Base-by-base conservation (phyloP, 2,113 vertebrate genomes). In the Odocoileus hemionus region DNA sequence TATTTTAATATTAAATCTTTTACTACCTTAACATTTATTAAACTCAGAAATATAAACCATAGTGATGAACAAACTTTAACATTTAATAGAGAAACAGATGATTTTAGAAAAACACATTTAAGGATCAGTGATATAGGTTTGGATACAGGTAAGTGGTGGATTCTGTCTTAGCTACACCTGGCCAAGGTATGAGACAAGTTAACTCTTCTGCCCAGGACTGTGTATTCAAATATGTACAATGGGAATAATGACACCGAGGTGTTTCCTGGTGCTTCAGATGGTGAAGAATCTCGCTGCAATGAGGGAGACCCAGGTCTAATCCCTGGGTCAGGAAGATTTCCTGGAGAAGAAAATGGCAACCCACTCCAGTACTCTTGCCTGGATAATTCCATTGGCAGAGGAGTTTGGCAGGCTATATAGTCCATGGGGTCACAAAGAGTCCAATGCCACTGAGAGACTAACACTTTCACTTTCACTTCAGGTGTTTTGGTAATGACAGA, bases 41-140 rank as follows among this genome's bases (percentile, higher is more conserved):
- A 96, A 64, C 55, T 74, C 12, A 84, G 43, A 91, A 90, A 96
- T 83, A 87, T 25, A 94, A 95, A 87, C 67, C 14, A 90, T 16
- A 84, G 26, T 45, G 17, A 90, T 14, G 2, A 60, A 17, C 1
- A 58, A 55, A 13, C 43, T 92, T 93, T 84, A 82, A 95, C 82
- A 85, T 84, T n/a, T 26, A 88, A 55, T 82, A 60, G 88, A 60
- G 39, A 7, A 88, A 95, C 15, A 82, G 0, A 33, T n/a, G 2
- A 47, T 79, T 91, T 86, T 39, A 78, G 64, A 79, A 94, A 93
- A 87, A 19, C 43, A n/a, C 52, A 94, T 54, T 89, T 82, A 78
- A 52, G 60, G 45, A 52, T 84, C 16, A 78, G 26, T 26, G 93
- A 55, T n/a, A 39, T 0, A 83, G 28, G 36, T 60, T 12, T 80